Evolutionary conservation across 2,797 vertebrate genomes (phyloP).

Genomic region (Sus cebifrons): DNA sequence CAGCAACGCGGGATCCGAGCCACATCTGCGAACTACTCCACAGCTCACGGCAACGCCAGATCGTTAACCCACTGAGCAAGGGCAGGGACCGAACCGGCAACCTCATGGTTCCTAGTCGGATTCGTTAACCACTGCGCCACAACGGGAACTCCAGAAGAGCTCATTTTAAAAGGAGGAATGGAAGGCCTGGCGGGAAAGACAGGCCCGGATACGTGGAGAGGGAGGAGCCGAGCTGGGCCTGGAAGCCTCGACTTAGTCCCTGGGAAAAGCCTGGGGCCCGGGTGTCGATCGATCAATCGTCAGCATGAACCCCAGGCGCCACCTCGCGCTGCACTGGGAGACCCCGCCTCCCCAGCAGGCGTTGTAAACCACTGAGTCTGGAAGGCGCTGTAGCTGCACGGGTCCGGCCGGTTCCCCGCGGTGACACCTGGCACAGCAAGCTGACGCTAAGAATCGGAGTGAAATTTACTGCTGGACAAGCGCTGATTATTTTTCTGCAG

Average conservation of each 20-base stretch:
- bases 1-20: no score
- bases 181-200: background rate
- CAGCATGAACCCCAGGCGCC: background rate
- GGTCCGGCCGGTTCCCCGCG: conserved; percentile 26
- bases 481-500: conserved; percentile 80
- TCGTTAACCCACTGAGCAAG: no score
- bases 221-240: background rate
- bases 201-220: background rate
- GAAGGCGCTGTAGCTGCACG: background rate
- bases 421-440: conserved; percentile 65
- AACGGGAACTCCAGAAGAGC: background rate
- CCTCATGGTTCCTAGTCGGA: no score
- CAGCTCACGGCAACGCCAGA: no score
- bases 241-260: conserved; percentile 11
- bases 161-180: background rate
- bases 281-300: background rate
- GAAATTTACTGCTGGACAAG: conserved; percentile 81
- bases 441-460: conserved; percentile 70
- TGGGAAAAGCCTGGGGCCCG: background rate
- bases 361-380: background rate
- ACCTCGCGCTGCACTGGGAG: background rate
- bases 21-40: no score
- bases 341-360: background rate
- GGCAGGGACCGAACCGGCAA: no score
- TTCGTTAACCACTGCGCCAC: no score